These are phyloP conservation scores for Sturnus vulgaris DNA, from an alignment of 2,113 vertebrate genomes.

Conservation along the genomic window DNA sequence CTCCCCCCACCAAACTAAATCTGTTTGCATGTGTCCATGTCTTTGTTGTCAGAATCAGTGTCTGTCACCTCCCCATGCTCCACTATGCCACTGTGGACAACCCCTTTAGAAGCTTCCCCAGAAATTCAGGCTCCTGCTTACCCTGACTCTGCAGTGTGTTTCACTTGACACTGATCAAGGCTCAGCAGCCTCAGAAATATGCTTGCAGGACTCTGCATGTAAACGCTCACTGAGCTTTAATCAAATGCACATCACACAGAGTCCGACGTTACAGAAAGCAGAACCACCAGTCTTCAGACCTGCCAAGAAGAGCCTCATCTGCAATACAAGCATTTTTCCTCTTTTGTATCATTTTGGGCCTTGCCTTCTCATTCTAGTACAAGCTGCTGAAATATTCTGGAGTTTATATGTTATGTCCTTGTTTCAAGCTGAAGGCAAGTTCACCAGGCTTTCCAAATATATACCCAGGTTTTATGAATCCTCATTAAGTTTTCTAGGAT, in stretches of 20 bases:
- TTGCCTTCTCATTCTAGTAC: background rate
- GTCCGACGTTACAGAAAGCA: slow-evolving; percentile 43
- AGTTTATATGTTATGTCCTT: background rate
- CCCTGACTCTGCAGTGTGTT: background rate
- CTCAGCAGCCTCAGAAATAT: slow-evolving; percentile 2
- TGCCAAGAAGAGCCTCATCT: slow-evolving; percentile 42
- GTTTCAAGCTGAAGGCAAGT: background rate
- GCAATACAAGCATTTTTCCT: background rate
- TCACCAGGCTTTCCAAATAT: slow-evolving; percentile 12
- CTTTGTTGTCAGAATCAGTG: background rate
- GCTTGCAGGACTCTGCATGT: background rate
- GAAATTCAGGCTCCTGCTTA: background rate
- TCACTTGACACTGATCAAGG: background rate
- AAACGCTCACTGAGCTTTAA: slow-evolving; percentile 9
- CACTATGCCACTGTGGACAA: background rate
- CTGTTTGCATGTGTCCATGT: background rate
- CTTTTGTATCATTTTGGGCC: background rate
- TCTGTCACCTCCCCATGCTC: background rate
- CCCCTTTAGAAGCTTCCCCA: background rate
- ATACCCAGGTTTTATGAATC: background rate
- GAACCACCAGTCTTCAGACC: background rate
- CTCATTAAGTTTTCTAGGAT: slow-evolving; percentile 13
- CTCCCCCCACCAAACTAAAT: background rate
- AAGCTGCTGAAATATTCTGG: background rate
- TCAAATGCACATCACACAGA: slow-evolving; percentile 35